Base-by-base conservation (phyloP, 2,888 invertebrate species). In the Dascillus cervinus region DNA sequence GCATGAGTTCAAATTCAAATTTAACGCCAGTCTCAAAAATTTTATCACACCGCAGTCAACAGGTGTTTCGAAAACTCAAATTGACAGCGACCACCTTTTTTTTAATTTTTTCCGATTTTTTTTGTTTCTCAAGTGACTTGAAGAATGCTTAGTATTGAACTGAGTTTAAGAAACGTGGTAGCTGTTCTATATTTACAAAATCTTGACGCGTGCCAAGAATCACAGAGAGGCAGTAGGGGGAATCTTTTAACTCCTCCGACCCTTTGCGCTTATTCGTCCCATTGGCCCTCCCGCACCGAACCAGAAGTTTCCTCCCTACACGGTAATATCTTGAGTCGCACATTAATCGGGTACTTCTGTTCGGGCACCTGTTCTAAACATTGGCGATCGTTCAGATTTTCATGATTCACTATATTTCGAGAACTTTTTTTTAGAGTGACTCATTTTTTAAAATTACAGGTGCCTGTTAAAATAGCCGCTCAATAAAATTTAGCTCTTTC, bases 151-250 rank as follows among this genome's bases (percentile, higher is more conserved):
- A 41, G 43, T 44, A 54, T 52, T 50, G 52, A 52, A 61, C 62
- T 60, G 57, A 54, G 54, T 55, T 52, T 47, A 44, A 55, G 56
- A 53, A 55, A 55, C 50, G 58, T 56, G 59, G 56, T 58, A 57
- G 59, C 59, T 60, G 61, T 61, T 62, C 65, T 65, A 65, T 63
- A 64, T 65, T 65, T 64, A 62, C 51, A 56, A 55, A 56, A 56
- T 58, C 50, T 57, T 53, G 60, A 60, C 63, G 62, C 64, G 65
- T 65, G 65, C 65, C 65, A 65, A 63, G 57, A 56, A 58, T 60
- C 56, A 56, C n/a, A n/a, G n/a, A n/a, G n/a, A n/a, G 55, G 58
- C 56, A 50, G 46, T 43, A 45, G 43, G 43, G 44, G 46, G 38
- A 44, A 39, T 44, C 40, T n/a, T n/a, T n/a, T n/a, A 41, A 44